Percentiles rank a stretch among this genome's conserved stretches.
These are phyloP conservation scores for Carabus problematicus DNA, from an alignment of 2,888 invertebrate species.

Conservation along the genomic window DNA sequence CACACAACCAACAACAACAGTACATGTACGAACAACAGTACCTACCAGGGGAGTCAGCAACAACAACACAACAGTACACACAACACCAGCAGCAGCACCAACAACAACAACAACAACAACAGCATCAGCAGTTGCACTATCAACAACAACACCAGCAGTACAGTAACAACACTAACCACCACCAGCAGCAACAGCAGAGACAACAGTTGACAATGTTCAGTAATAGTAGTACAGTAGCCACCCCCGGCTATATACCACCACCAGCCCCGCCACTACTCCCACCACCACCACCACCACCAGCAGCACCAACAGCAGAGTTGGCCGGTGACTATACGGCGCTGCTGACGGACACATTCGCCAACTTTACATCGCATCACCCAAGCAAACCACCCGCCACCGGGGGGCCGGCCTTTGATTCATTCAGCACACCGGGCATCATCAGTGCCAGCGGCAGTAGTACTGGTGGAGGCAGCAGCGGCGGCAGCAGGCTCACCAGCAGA, in stretches of 20 bases:
- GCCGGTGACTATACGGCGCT: too few species aligned
- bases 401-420: neutral
- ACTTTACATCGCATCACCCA: too few species aligned
- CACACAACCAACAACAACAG: too few species aligned
- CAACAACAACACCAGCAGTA: conserved; percentile 15
- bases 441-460: neutral
- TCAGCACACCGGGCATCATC: too few species aligned
- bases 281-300: neutral
- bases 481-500: neutral
- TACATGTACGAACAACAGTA: too few species aligned
- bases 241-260: neutral
- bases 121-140: neutral
- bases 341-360: too few species aligned
- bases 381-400: neutral
- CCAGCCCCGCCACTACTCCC: neutral
- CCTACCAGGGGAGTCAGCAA: neutral
- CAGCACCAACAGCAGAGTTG: neutral
- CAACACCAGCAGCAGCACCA: conserved; percentile 6
- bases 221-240: neutral
- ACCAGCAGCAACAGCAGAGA: neutral
- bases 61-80: neutral
- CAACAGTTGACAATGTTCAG: neutral
- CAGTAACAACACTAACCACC: neutral
- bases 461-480: neutral
- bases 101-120: conserved; percentile 40